These are phyloP conservation scores for Tachuris rubrigastra DNA, from an alignment of 2,113 vertebrate species.

Conservation along the genomic window DNA sequence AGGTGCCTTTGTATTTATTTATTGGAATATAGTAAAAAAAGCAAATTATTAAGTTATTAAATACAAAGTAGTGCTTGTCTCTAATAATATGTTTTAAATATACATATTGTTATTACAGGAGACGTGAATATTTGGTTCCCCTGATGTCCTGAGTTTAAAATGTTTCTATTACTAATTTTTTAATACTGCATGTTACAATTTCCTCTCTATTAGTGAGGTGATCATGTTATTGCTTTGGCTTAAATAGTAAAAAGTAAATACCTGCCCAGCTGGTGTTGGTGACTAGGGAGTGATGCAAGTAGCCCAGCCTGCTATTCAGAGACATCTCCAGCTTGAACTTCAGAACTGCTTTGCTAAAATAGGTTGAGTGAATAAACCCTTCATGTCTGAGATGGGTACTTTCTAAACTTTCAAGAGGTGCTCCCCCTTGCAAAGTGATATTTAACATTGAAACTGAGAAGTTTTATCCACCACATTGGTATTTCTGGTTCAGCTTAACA, in stretches of 20 bases:
- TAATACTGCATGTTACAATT: not conserved
- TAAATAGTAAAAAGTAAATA: not conserved
- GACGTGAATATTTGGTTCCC: not conserved
- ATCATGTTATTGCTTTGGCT: not conserved
- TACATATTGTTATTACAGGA: not conserved
- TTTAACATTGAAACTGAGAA: not conserved
- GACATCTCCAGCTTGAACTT: not conserved
- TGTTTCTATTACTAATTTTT: not conserved
- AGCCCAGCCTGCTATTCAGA: not conserved
- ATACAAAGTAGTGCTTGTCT: not conserved
- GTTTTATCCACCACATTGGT: not conserved
- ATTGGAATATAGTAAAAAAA: not conserved
- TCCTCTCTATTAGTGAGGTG: not conserved
- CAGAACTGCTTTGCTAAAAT: not conserved
- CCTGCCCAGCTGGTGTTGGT: not conserved
- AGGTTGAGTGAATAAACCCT: not conserved
- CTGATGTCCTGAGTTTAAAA: not conserved
- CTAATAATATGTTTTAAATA: not conserved
- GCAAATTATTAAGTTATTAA: not conserved
- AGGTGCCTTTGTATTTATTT: not conserved
- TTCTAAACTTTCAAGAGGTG: not conserved
- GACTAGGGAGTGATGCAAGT: not conserved
- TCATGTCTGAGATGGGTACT: not conserved
- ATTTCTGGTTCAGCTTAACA: not conserved
- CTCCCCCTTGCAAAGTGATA: not conserved